These are phyloP conservation scores for Eudasyphora cyanicolor DNA, from an alignment of 2,888 invertebrate genomes.

Conservation along the genomic window DNA sequence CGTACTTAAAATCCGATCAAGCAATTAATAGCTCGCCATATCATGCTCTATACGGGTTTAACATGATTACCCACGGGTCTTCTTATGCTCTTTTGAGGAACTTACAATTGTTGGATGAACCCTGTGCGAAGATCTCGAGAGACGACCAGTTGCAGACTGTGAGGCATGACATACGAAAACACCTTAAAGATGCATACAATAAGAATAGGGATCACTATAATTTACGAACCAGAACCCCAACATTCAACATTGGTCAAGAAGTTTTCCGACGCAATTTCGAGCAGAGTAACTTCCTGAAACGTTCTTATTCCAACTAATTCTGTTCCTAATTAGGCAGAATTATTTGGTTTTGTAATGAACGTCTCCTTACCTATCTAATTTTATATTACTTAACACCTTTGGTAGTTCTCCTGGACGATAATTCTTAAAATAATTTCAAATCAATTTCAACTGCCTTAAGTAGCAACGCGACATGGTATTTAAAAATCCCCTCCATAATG, in stretches of 20 bases:
- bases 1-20: not conserved
- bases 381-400: no score
- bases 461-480: no score
- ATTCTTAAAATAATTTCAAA: no score
- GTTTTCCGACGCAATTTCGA: slow-evolving; percentile 29
- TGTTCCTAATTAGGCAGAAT: not conserved
- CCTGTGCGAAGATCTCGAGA: not conserved
- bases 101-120: no score
- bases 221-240: slow-evolving; percentile 5
- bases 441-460: no score
- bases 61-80: not conserved
- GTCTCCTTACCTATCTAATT: no score
- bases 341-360: no score
- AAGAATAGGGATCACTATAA: slow-evolving; percentile 24
- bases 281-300: slow-evolving; percentile 13
- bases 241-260: slow-evolving; percentile 11
- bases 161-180: slow-evolving; percentile 24
- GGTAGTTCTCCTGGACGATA: no score
- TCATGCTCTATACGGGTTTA: not conserved
- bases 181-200: slow-evolving; percentile 41
- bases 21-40: not conserved
- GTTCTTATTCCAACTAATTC: not conserved
- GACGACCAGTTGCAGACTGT: slow-evolving; percentile 19
- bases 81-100: not conserved
- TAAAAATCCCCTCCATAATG: no score